Conservation (phyloP, 2,797 vertebrate genomes). For the Rhincodon typus region DNA sequence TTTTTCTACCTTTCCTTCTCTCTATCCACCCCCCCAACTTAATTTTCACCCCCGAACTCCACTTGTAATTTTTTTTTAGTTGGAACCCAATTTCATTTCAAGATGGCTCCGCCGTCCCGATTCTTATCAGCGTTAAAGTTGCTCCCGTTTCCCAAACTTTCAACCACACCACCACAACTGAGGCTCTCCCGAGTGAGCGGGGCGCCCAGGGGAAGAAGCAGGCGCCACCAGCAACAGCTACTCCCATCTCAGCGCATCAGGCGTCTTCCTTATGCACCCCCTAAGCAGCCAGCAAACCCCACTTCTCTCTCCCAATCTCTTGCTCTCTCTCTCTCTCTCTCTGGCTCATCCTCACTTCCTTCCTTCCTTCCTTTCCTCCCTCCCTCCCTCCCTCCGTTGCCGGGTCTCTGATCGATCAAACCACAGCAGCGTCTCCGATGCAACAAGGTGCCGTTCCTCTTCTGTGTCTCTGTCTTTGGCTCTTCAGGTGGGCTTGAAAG, state of each 20-base stretch:
- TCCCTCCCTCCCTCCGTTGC: neutral
- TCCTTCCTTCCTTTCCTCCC: neutral
- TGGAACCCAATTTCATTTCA: neutral
- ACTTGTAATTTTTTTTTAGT: neutral
- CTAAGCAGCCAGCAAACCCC: neutral
- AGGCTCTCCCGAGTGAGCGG: too few species aligned
- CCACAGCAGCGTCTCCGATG: neutral
- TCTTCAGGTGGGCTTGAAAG: neutral
- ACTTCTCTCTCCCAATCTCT: neutral
- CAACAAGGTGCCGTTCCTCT: neutral
- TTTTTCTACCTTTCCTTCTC: neutral
- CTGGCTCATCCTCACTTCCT: too few species aligned
- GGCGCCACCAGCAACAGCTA: neutral
- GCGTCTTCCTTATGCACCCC: neutral
- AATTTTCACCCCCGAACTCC: neutral
- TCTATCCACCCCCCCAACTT: neutral
- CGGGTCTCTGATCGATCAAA: neutral
- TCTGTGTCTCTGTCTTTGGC: neutral
- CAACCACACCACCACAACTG: neutral
- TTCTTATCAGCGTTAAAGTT: neutral
- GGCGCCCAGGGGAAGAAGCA: neutral
- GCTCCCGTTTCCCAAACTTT: constrained; percentile 30
- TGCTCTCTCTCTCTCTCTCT: neutral
- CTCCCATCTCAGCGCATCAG: neutral
- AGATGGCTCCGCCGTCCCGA: constrained; percentile 24